phyloP scores from a whole-genome alignment of 1,140 invertebrate species.

The Ceratina japonica region DNA sequence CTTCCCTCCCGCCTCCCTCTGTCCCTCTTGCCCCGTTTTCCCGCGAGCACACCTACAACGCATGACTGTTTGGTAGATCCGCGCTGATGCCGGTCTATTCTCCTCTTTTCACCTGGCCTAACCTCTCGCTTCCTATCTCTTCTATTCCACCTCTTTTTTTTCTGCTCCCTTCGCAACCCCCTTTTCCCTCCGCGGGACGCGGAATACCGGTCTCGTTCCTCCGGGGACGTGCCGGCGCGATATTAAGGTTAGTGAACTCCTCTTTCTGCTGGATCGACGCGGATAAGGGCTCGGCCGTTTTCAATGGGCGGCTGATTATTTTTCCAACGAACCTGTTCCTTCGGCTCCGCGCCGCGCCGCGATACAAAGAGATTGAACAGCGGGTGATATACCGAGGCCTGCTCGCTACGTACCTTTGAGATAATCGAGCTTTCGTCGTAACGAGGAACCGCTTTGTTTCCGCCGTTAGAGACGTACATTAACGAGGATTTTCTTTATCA shows the following conservation, averaged over 20 bases:
- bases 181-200: neutral
- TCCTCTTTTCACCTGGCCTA: constrained; percentile 20
- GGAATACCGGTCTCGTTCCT: constrained; percentile 10
- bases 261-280: neutral
- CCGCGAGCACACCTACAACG: constrained; percentile 24
- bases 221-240: constrained; percentile 18
- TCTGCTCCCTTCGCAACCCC: no score
- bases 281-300: neutral
- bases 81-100: constrained; percentile 45
- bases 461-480: no score
- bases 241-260: constrained; percentile 58
- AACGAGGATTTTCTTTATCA: no score
- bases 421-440: no score
- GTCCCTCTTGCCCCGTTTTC: neutral
- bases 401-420: no score
- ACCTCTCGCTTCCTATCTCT: neutral
- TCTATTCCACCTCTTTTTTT: neutral
- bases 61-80: constrained; percentile 46
- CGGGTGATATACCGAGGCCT: no score
- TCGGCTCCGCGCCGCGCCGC: no score
- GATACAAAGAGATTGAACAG: no score
- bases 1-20: neutral
- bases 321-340: neutral
- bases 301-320: constrained; percentile 2
- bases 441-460: no score